Evolutionary conservation across 92 coral and sea anemone genomes (phyloP).

Genomic region (Porites cylindrica): DNA sequence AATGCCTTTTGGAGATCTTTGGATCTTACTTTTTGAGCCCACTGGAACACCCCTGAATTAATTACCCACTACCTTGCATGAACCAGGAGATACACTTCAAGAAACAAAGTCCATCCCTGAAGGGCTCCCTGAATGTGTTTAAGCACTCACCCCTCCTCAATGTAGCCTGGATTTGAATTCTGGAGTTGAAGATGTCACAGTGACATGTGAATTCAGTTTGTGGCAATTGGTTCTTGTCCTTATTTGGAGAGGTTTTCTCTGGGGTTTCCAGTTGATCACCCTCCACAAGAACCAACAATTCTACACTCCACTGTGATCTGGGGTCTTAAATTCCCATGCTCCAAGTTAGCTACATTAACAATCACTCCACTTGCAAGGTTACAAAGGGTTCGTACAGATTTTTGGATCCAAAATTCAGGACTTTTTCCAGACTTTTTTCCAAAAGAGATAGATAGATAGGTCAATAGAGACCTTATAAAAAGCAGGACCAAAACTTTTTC

Average conservation of each 20-base stretch:
- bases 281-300: slow-evolving; percentile 13
- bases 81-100: no score
- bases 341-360: not conserved
- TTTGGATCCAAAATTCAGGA: no score
- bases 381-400: no score
- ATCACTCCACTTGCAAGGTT: not conserved
- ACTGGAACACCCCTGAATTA: no score
- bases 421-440: no score
- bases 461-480: no score
- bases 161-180: slow-evolving; percentile 5
- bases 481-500: not conserved
- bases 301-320: slow-evolving; percentile 1
- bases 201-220: not conserved
- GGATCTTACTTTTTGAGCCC: no score
- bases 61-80: no score
- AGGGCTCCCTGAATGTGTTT: no score
- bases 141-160: slow-evolving; percentile 3
- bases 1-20: no score
- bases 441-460: no score
- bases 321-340: not conserved
- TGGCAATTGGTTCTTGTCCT: not conserved
- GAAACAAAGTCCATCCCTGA: no score
- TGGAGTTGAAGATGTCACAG: slow-evolving; percentile 1
- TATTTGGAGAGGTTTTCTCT: not conserved
- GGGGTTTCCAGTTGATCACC: not conserved